These are phyloP conservation scores for Micrasema longulum DNA, from an alignment of 1,140 invertebrate genomes.

Conservation along the genomic window DNA sequence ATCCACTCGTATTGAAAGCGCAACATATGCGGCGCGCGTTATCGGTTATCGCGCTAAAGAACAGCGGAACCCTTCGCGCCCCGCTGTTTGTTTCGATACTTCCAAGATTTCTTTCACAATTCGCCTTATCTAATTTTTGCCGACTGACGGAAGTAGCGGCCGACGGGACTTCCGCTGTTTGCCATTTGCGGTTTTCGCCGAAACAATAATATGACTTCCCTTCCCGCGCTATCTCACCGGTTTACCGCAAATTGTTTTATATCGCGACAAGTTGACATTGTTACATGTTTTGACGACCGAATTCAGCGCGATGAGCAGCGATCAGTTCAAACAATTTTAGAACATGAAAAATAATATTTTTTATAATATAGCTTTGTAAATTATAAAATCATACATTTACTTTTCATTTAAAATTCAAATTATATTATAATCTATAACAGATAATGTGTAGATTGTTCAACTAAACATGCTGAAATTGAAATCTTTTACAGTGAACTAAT, in stretches of 20 bases:
- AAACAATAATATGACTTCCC: constrained; percentile 35
- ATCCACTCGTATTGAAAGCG: constrained; percentile 3
- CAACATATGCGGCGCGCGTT: background rate
- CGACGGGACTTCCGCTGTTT: constrained; percentile 32
- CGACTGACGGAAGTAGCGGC: constrained; percentile 36
- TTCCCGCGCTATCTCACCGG: constrained; percentile 13
- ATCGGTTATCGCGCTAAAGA: background rate
- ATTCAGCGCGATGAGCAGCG: too few relatives aligned
- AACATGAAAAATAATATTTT: too few relatives aligned
- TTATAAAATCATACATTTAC: too few relatives aligned
- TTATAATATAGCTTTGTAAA: too few relatives aligned
- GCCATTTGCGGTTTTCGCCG: constrained; percentile 47
- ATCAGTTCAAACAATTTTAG: too few relatives aligned
- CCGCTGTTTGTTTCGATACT: constrained; percentile 26
- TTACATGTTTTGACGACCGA: constrained; percentile 9
- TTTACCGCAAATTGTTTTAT: constrained; percentile 25
- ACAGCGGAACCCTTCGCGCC: background rate
- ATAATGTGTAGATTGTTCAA: too few relatives aligned
- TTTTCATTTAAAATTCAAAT: too few relatives aligned
- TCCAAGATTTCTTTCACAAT: constrained; percentile 30
- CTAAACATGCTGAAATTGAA: too few relatives aligned
- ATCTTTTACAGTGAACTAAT: too few relatives aligned
- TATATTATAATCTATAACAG: too few relatives aligned
- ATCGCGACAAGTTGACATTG: constrained; percentile 6
- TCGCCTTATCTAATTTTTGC: constrained; percentile 33